Evolutionary conservation across 1,140 invertebrate genomes (phyloP), one percentile per base, ranked within the genome.

Genomic region (Caenorhabditis latens): DNA sequence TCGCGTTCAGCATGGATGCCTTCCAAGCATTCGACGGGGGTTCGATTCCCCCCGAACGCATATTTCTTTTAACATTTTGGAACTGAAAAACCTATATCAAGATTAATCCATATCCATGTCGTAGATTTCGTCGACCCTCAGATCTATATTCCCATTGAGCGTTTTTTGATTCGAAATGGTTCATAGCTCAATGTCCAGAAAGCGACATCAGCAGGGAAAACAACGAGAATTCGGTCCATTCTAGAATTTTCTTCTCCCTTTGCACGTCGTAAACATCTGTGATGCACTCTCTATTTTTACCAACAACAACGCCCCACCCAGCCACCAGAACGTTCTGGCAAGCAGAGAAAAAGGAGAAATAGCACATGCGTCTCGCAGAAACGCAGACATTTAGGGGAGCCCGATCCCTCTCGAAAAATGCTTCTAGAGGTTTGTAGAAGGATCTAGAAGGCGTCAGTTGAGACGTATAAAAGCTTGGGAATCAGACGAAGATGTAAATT

Each of bases 21-120:
- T 85, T 85, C 84, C 84, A 85, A 85, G 84, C 84, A 85, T 85
- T 85, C 84, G 84, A 85, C 84, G 84, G 84, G 84, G 84, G 84
- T 85, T 85, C 84, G 84, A 71, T 71, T 43, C 42, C 42, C 65
- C 65, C 65, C 65, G 42, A 71, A 71, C 65, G 65, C 65, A 71
- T 1, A 71, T 46, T 24, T 71, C 4, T n/a, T 43, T 43, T 43
- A 7, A 32, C 32, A 4, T 40, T 24, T 40, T 32, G 2, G 32
- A 32, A 1, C 32, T 32, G 32, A 32, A 32, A 32, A 32, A 32
- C 32, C 32, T 32, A 32, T 32, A 32, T 32, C 32, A 32, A 32
- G 1, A 32, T 32, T 32, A 32, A 32, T 32, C 2, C 32, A 32
- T 32, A 32, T 0, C 32, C 32, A 32, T 32, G 32, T 32, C 32